These are phyloP conservation scores for Atethmia centrago DNA, from an alignment of 2,888 invertebrate species.

Conservation along the genomic window DNA sequence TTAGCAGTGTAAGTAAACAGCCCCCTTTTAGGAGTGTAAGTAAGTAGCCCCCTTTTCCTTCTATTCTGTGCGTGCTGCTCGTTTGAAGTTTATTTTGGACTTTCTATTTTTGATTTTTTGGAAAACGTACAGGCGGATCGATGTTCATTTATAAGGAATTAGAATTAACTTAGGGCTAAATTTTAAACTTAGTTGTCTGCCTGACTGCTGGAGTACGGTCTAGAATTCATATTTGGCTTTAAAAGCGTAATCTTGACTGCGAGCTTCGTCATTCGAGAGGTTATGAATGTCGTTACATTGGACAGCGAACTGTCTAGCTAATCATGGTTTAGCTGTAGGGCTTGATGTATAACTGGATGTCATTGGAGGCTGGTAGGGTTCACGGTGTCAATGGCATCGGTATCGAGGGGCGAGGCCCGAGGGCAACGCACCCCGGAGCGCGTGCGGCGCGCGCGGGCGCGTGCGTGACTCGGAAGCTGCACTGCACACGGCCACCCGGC, in stretches of 20 bases:
- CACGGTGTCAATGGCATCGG: slow-evolving; percentile 62
- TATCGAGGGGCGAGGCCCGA: slow-evolving; percentile 46
- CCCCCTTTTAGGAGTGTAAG: background rate
- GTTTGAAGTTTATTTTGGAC: too few relatives aligned
- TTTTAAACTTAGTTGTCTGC: background rate
- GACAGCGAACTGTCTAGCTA: background rate
- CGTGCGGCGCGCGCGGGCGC: slow-evolving; percentile 13
- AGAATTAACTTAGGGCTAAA: background rate
- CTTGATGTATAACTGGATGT: background rate
- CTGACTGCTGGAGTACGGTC: background rate
- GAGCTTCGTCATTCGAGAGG: background rate
- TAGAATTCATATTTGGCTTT: background rate
- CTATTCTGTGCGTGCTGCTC: background rate
- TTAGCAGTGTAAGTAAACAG: background rate
- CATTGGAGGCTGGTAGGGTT: slow-evolving; percentile 31
- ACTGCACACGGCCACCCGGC: slow-evolving; percentile 13
- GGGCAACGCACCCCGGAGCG: slow-evolving; percentile 60
- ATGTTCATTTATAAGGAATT: background rate
- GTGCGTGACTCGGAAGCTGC: slow-evolving; percentile 36
- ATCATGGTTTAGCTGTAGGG: background rate
- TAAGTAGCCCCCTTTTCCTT: background rate
- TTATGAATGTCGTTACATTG: background rate
- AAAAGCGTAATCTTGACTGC: background rate
- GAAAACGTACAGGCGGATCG: background rate
- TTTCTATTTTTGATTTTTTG: background rate